Conservation (phyloP, 1,140 invertebrate species). For the Drosophila subobscura region DNA sequence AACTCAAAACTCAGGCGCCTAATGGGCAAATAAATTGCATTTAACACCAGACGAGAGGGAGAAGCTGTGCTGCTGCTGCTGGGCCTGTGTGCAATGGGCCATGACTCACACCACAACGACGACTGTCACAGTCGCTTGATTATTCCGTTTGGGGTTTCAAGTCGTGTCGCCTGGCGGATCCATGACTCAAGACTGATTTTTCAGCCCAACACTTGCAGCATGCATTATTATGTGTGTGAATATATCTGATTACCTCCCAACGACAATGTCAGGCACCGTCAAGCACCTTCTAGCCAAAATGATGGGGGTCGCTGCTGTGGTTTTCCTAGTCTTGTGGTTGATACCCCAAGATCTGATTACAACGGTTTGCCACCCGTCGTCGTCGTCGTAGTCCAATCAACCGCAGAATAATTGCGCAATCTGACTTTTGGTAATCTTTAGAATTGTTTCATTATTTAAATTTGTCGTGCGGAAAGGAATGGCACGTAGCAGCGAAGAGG, state of each 20-base stretch:
- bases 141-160: conserved; percentile 37
- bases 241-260: conserved; percentile 32
- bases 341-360: conserved; percentile 4
- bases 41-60: conserved; percentile 3
- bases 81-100: conserved; percentile 53
- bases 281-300: conserved; percentile 27
- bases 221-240: conserved; percentile 28
- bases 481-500: conserved; percentile 26
- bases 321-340: conserved; percentile 44
- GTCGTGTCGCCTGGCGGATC: conserved; percentile 24
- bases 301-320: conserved; percentile 10
- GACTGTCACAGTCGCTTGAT: conserved; percentile 60
- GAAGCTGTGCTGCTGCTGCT: too few species aligned
- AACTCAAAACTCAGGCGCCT: conserved; percentile 64
- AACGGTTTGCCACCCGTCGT: conserved; percentile 7
- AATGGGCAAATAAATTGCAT: conserved; percentile 71
- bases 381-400: conserved; percentile 26
- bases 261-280: conserved; percentile 18
- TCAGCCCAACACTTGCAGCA: conserved; percentile 31
- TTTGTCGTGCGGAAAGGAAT: neutral
- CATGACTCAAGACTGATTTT: conserved; percentile 63
- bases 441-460: conserved; percentile 40
- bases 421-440: conserved; percentile 27
- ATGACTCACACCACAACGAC: conserved; percentile 55
- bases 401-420: conserved; percentile 46